Conservation (phyloP, 2,888 invertebrate species). For the Plutella xylostella region DNA sequence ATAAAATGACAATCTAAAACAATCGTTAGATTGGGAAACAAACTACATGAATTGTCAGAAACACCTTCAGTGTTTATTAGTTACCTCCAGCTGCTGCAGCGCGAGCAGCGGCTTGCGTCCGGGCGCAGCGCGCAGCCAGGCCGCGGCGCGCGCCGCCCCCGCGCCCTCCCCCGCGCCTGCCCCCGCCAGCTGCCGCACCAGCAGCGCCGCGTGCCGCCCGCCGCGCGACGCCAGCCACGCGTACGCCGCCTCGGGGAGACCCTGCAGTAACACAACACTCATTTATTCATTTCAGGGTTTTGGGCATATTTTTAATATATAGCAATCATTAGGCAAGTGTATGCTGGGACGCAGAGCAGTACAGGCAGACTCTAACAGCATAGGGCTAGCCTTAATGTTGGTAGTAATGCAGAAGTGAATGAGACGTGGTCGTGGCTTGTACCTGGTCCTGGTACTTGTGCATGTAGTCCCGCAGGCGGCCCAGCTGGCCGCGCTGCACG, state of each 20-base stretch:
- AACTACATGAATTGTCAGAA: too few relatives aligned
- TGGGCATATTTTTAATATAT: too few relatives aligned
- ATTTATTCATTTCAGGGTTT: too few relatives aligned
- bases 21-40: too few relatives aligned
- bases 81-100: background rate
- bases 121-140: slow-evolving; percentile 20
- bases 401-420: too few relatives aligned
- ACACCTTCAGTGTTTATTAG: too few relatives aligned
- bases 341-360: background rate
- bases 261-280: too few relatives aligned
- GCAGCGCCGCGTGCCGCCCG: slow-evolving; percentile 17
- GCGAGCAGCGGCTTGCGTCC: slow-evolving; percentile 24
- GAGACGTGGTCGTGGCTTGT: background rate
- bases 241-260: slow-evolving; percentile 38
- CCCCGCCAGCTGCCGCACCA: slow-evolving; percentile 19
- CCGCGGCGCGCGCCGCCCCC: slow-evolving; percentile 24
- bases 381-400: too few relatives aligned
- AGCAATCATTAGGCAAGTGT: too few relatives aligned
- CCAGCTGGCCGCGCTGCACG: slow-evolving; percentile 78
- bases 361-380: too few relatives aligned
- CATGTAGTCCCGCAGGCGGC: slow-evolving; percentile 37
- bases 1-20: too few relatives aligned
- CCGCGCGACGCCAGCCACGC: slow-evolving; percentile 27
- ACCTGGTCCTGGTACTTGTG: slow-evolving; percentile 53
- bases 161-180: slow-evolving; percentile 24